A percentile compares a stretch with the other conserved stretches of the same genome.
These are phyloP conservation scores for Erpetoichthys calabaricus DNA, from an alignment of 2,797 vertebrate genomes.

Conservation along the genomic window DNA sequence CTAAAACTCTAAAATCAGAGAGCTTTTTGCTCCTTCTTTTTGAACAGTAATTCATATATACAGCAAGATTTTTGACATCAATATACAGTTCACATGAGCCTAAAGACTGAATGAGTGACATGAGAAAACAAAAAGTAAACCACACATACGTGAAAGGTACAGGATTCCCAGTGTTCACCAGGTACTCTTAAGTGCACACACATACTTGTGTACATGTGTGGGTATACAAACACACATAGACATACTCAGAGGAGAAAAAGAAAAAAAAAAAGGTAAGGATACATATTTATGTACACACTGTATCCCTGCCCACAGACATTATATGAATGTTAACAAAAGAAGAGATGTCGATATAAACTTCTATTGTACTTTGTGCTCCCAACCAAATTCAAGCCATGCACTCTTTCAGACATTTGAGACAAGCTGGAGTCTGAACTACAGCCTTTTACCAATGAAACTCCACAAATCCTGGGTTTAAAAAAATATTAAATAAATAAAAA, in stretches of 20 bases:
- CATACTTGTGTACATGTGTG: too few relatives aligned
- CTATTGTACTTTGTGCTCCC: conserved; percentile 40
- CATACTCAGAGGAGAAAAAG: too few relatives aligned
- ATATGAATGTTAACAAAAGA: neutral
- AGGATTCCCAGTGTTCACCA: too few relatives aligned
- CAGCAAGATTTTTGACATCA: neutral
- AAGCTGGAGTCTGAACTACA: conserved; percentile 11
- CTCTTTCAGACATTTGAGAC: conserved; percentile 36
- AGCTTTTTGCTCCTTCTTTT: neutral
- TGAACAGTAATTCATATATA: neutral
- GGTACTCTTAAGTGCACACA: too few relatives aligned
- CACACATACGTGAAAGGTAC: too few relatives aligned
- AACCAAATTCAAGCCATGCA: conserved; percentile 86
- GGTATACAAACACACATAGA: too few relatives aligned
- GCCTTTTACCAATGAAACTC: conserved; percentile 15
- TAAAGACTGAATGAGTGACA: too few relatives aligned
- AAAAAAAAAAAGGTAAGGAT: too few relatives aligned
- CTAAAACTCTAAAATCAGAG: neutral
- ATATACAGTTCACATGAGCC: neutral
- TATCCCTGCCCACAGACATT: too few relatives aligned
- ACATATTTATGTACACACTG: too few relatives aligned
- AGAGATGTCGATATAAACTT: neutral
- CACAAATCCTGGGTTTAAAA: conserved; percentile 24
- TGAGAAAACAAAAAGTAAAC: too few relatives aligned
- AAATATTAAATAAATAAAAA: conserved; percentile 19